Base-by-base conservation (phyloP, 2,888 invertebrate species). In the Cyrtodaria siliqua region DNA sequence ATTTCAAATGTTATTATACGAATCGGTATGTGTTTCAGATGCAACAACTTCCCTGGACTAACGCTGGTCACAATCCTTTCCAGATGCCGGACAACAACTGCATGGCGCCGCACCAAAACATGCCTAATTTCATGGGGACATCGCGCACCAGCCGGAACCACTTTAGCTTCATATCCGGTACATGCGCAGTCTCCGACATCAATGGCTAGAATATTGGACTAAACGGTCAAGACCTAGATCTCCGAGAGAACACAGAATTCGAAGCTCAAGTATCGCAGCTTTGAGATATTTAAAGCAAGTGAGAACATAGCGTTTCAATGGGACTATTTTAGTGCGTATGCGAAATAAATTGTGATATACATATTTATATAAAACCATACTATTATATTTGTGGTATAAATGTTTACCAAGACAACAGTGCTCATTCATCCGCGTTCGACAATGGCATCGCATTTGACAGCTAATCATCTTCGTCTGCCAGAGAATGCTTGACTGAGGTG, bases 201-300 rank as follows among this genome's bases (percentile, higher is more conserved):
- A 0, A 67, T 72, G 57, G 60, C 74, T 40, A 76, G 64, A 42
- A 60, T 76, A n/a, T n/a, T n/a, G n/a, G n/a, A 24, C 23, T 71
- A 57, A 75, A 68, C 38, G 61, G 63, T 38, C 67, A 70, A 20
- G 67, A 71, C 6, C 26, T 86, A 20, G 88, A 87, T 23, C 72
- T 79, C 8, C 73, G 86, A 56, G 83, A 85, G 68, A 86, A 87
- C 61, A 84, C 89, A 20, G 90, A 61, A 74, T 90, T 40, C 83
- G 92, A 50, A 89, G 87, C 56, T 86, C 91, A 16, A 92, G 92
- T 74, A 91, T 92, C 55, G 91, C 92, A 14, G 84, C 91, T 6
- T 77, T 92, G 18, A 66, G 92, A n/a, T n/a, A 68, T 83, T 91
- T 44, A 92, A 91, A 79, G 92, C 92, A 0, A 83, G n/a, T n/a